Base-by-base conservation (phyloP, 2,888 invertebrate species). In the Rotaria macrura region DNA sequence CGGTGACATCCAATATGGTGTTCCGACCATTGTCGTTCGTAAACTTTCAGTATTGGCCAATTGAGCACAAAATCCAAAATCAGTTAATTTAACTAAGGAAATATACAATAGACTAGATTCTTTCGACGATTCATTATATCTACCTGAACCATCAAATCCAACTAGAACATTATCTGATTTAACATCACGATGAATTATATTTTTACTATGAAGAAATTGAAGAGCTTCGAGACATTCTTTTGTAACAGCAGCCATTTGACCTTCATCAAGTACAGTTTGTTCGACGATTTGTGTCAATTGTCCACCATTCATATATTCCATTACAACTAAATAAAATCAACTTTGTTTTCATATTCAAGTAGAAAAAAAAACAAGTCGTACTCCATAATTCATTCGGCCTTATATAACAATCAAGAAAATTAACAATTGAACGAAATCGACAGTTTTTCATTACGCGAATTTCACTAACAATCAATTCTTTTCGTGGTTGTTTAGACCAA, bases 1-100 rank as follows among this genome's bases (percentile, higher is more conserved):
- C 0, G 97, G 97, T 0, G 97, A 96, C 97, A 97, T 97, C 97
- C 96, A 96, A 89, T 96, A 97, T 0, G 96, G 96, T 0, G 97
- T 97, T 0, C 88, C 88, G 23, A 88, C 88, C 85, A 88, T 87
- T 40, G 88, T 88, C 72, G 85, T 74, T 74, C 88, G 54, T 84
- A 87, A 86, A 38, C 85, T 85, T 95, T 96, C 89, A 95, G 95
- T 90, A 96, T 96, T 84, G 7, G 85, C 84, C 86, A 96, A 95
- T 89, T 96, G 96, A 5, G 96, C 97, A 91, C 96, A 97, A 91
- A 97, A 97, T 10, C 97, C 96, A 91, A 97, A 97, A 91, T 97
- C 96, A n/a, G 90, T 91, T 85, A 90, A 87, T 86, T 91, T 91
- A 25, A 91, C 90, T 86, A 88, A 14, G 6, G n/a, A n/a, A n/a